Evolutionary conservation across 2,888 invertebrate species (phyloP).

Genomic region (Dexiosoma caninum): DNA sequence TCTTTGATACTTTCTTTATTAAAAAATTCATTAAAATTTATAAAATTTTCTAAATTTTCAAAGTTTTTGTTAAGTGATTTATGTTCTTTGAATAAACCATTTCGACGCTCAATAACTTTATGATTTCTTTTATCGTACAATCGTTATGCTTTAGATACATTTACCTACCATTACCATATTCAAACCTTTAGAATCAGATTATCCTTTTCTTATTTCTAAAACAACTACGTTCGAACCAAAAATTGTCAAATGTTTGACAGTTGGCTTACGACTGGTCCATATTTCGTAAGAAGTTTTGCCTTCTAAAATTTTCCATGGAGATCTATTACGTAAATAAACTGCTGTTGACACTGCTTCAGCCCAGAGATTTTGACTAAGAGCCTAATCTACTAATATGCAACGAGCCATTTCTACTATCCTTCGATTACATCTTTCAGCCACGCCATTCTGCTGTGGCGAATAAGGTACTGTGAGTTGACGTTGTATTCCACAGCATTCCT

Average conservation of each 20-base stretch:
- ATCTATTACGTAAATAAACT: no score
- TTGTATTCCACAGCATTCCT: conserved; percentile 54
- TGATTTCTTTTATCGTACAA: neutral
- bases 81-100: no score
- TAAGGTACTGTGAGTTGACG: conserved; percentile 58
- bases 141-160: neutral
- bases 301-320: conserved; percentile 48
- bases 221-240: conserved; percentile 41
- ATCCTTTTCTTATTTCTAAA: neutral
- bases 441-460: conserved; percentile 65
- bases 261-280: conserved; percentile 56
- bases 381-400: conserved; percentile 66
- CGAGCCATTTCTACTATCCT: no score
- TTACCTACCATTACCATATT: neutral
- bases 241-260: conserved; percentile 45
- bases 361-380: conserved; percentile 65
- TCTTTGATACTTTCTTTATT: no score
- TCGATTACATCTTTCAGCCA: conserved; percentile 61
- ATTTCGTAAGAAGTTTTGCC: conserved; percentile 58
- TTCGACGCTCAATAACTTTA: neutral
- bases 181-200: neutral
- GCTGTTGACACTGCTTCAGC: conserved; percentile 63
- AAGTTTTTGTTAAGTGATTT: no score
- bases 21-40: no score
- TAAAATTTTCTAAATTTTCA: no score